Conservation (phyloP, 2,113 vertebrate species). For the Pantherophis guttatus region DNA sequence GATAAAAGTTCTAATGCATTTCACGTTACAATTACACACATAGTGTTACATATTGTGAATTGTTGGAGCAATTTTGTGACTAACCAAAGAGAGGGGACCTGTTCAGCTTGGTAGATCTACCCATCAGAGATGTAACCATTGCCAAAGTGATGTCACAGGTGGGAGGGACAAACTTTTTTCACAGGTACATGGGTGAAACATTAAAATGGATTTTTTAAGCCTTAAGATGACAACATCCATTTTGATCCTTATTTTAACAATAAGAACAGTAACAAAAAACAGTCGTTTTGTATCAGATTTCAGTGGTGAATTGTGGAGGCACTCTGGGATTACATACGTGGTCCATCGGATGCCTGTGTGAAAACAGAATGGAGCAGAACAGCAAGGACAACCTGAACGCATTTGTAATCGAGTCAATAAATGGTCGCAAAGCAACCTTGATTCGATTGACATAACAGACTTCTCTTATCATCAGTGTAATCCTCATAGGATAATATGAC, state of each 20-base stretch:
- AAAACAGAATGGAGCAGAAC: background rate
- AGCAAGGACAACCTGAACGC: slow-evolving; percentile 10
- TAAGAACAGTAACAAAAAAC: background rate
- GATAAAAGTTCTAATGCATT: slow-evolving; percentile 33
- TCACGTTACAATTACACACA: slow-evolving; percentile 21
- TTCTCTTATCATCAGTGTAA: background rate
- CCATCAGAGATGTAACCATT: background rate
- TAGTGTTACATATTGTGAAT: slow-evolving; percentile 23
- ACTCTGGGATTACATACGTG: background rate
- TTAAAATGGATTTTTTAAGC: background rate
- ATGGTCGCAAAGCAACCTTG: background rate
- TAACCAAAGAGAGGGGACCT: background rate
- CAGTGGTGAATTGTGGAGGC: background rate
- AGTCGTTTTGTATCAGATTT: background rate
- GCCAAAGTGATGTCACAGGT: background rate
- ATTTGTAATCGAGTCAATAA: slow-evolving; percentile 11
- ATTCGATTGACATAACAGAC: background rate
- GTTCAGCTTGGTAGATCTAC: background rate
- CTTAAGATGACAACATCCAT: background rate
- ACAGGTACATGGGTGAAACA: background rate
- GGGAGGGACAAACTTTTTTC: background rate
- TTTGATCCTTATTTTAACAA: background rate
- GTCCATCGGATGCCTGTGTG: background rate
- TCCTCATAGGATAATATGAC: background rate
- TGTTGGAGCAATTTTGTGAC: slow-evolving; percentile 17